phyloP scores from a whole-genome alignment of 2,797 vertebrate genomes.

The Cottoperca gobio region DNA sequence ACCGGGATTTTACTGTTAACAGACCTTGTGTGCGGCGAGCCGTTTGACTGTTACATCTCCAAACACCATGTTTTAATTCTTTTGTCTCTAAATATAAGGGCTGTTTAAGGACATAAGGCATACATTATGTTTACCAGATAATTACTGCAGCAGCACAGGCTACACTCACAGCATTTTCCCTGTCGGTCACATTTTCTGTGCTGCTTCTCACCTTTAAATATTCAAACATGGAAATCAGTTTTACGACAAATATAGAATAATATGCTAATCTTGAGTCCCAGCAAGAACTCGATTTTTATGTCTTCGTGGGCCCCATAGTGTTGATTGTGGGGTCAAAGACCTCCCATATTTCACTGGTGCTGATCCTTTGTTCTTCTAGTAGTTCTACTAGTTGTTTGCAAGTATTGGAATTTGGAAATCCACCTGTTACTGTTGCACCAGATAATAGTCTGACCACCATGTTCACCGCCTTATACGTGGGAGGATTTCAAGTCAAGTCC shows the following conservation, averaged over 20 bases:
- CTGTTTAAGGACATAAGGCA: not conserved
- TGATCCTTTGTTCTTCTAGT: not conserved
- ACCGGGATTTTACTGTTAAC: not conserved
- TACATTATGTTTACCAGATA: not conserved
- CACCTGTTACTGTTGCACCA: conserved; percentile 17
- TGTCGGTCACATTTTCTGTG: not conserved
- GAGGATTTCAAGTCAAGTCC: not conserved
- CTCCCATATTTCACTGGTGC: not conserved
- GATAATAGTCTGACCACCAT: not conserved
- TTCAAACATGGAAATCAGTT: not conserved
- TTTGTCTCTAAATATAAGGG: not conserved
- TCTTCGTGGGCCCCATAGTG: not conserved
- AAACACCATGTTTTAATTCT: not conserved
- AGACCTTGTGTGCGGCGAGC: not conserved
- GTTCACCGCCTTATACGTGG: not conserved
- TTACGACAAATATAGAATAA: not conserved
- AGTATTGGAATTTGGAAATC: conserved; percentile 9
- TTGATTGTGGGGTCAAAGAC: not conserved
- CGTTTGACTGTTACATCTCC: not conserved
- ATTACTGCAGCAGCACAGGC: not conserved
- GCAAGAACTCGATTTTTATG: not conserved
- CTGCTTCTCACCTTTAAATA: not conserved
- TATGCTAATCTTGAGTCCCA: not conserved
- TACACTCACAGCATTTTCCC: not conserved
- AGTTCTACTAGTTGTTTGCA: not conserved